phyloP scores from a whole-genome alignment of 2,888 invertebrate genomes.

The Stramonita haemastoma region DNA sequence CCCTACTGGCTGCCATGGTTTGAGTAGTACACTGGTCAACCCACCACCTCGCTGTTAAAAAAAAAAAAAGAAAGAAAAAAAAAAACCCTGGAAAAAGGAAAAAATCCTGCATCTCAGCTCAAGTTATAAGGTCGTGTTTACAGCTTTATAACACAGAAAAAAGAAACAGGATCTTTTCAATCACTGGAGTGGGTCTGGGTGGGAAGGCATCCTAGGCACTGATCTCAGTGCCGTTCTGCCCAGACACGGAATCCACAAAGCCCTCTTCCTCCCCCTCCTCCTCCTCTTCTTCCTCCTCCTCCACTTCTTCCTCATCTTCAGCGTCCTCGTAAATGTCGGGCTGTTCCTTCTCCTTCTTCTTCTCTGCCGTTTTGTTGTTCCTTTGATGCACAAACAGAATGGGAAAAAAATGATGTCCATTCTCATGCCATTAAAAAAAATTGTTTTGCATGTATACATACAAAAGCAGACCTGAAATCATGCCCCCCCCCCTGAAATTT shows the following conservation, averaged over 20 bases:
- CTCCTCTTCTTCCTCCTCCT: conserved; percentile 33
- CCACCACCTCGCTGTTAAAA: neutral
- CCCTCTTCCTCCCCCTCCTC: conserved; percentile 36
- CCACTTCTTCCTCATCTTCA: conserved; percentile 34
- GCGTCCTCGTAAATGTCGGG: conserved; percentile 41
- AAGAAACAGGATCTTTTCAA: neutral
- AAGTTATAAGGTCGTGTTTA: neutral
- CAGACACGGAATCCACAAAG: conserved; percentile 21
- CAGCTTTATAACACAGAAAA: neutral
- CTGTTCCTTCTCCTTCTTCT: conserved; percentile 28
- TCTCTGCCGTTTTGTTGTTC: conserved; percentile 11
- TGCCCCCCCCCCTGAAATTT: too few species aligned
- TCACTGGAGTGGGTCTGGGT: neutral
- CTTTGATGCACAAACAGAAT: neutral
- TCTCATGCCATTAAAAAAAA: too few species aligned
- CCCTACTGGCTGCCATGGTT: conserved; percentile 28
- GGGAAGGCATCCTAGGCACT: conserved; percentile 20
- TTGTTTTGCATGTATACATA: too few species aligned
- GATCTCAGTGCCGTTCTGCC: conserved; percentile 35
- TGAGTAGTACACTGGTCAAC: conserved; percentile 27
- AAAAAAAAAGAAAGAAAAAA: neutral
- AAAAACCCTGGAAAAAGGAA: neutral
- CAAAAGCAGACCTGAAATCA: too few species aligned
- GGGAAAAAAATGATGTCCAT: too few species aligned
- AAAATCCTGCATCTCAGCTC: neutral